Conservation (phyloP, 2,113 vertebrate genomes). For the Prolemur simus region DNA sequence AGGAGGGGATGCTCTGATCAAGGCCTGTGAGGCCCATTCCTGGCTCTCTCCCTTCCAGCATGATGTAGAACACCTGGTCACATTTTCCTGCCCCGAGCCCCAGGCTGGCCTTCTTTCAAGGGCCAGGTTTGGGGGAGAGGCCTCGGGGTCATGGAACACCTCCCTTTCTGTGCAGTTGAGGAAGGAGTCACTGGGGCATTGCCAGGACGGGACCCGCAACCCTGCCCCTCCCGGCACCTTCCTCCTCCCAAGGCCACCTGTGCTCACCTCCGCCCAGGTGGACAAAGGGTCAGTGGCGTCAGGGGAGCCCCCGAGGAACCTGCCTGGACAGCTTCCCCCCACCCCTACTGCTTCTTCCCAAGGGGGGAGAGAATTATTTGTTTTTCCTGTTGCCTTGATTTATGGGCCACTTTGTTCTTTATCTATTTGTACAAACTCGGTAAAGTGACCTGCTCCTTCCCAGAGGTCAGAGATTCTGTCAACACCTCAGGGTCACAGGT, state of each 20-base stretch:
- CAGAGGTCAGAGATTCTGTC: conserved; percentile 82
- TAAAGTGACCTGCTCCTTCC: conserved; percentile 82
- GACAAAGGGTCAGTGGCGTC: neutral
- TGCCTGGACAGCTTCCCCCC: neutral
- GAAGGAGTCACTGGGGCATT: neutral
- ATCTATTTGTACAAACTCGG: conserved; percentile 84
- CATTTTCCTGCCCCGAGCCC: too few relatives aligned
- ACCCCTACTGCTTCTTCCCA: neutral
- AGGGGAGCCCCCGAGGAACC: neutral
- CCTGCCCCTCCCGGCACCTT: too few relatives aligned
- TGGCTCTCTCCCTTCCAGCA: neutral
- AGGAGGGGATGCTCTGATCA: rapidly evolving
- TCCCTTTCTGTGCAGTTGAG: too few relatives aligned
- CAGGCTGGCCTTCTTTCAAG: neutral
- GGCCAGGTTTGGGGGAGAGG: neutral
- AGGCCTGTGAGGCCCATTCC: neutral
- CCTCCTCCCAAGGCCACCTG: too few relatives aligned
- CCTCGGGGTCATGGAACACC: rapidly evolving
- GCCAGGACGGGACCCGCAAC: too few relatives aligned
- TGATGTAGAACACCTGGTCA: rapidly evolving
- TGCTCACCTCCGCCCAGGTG: neutral
- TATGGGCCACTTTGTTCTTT: conserved; percentile 87
- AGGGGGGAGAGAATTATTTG: conserved; percentile 68
- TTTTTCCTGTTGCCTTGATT: conserved; percentile 79
- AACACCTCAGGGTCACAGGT: conserved; percentile 85